These are phyloP conservation scores for Plemyria rubiginata DNA, from an alignment of 2,888 invertebrate genomes.

Conservation along the genomic window DNA sequence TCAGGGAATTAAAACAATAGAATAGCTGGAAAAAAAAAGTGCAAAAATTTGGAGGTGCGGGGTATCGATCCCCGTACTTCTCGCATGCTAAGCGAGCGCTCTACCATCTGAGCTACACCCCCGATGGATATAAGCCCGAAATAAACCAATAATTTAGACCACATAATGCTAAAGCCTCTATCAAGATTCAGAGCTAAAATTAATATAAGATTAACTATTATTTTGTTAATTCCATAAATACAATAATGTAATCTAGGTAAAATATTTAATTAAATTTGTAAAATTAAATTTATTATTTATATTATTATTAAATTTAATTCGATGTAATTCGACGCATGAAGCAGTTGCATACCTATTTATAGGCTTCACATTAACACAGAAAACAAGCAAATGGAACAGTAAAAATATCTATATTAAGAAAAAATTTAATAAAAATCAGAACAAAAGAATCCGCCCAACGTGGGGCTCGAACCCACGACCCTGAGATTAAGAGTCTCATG, in stretches of 20 bases:
- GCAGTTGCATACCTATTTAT: too few relatives aligned
- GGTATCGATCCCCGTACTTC: slow-evolving; percentile 85
- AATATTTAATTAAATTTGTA: too few relatives aligned
- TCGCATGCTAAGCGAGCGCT: slow-evolving; percentile 85
- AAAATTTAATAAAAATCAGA: background rate
- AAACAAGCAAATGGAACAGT: background rate
- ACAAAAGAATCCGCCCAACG: slow-evolving; percentile 75
- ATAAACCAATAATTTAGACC: slow-evolving; percentile 10
- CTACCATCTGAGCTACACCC: slow-evolving; percentile 85
- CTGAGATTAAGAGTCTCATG: slow-evolving; percentile 88
- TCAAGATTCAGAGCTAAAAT: background rate
- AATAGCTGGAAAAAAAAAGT: too few relatives aligned
- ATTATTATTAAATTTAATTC: too few relatives aligned
- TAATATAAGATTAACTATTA: too few relatives aligned
- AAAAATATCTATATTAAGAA: background rate
- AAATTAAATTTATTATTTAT: too few relatives aligned
- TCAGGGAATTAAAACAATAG: too few relatives aligned
- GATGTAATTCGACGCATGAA: too few relatives aligned
- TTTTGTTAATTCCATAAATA: too few relatives aligned
- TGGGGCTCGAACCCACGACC: slow-evolving; percentile 87
- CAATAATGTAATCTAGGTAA: too few relatives aligned
- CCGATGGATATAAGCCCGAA: slow-evolving; percentile 44
- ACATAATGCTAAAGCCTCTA: slow-evolving; percentile 21
- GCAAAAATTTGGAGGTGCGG: slow-evolving; percentile 75
- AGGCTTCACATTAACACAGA: too few relatives aligned